Conservation (phyloP, 2,888 invertebrate genomes). For the Lycocerus yunnanus region DNA sequence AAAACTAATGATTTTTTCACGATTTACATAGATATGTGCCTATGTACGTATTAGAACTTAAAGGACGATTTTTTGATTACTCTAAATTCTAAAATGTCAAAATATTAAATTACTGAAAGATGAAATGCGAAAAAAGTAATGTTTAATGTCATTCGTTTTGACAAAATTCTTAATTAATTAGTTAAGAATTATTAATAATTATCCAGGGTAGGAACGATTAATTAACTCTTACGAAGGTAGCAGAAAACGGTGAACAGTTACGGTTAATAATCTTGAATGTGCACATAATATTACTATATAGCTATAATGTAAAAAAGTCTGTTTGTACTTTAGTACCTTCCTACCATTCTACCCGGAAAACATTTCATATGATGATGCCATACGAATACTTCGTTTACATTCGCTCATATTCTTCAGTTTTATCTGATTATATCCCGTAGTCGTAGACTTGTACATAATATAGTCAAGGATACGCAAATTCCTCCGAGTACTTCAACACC, state of each 20-base stretch:
- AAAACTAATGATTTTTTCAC: too few relatives aligned
- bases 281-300: background rate
- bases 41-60: too few relatives aligned
- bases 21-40: too few relatives aligned
- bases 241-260: background rate
- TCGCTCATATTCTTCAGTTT: background rate
- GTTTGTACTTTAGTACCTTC: background rate
- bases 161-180: background rate
- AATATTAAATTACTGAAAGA: too few relatives aligned
- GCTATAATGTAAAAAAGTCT: background rate
- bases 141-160: background rate
- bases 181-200: background rate
- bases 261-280: background rate
- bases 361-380: background rate
- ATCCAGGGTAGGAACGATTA: background rate
- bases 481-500: background rate
- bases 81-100: too few relatives aligned
- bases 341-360: background rate
- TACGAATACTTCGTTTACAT: background rate
- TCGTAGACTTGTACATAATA: background rate
- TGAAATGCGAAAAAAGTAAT: background rate
- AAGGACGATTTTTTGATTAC: too few relatives aligned
- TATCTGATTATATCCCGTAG: background rate
- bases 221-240: background rate
- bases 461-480: background rate